Evolutionary conservation across 2,888 invertebrate species (phyloP).

Genomic region (Polydrusus pterygomalis): DNA sequence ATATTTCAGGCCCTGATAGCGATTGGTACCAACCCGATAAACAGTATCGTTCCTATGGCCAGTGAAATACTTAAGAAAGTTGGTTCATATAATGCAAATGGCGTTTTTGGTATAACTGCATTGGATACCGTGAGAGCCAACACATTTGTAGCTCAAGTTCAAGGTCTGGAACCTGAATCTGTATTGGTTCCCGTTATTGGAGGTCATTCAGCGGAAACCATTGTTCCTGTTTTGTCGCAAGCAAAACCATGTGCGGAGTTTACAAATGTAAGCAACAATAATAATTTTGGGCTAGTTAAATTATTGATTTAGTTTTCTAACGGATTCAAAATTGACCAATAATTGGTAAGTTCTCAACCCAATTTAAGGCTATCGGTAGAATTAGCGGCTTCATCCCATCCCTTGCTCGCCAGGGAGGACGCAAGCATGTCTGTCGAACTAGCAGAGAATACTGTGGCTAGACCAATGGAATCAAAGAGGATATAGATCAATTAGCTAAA

Average conservation of each 20-base stretch:
- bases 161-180: conserved; percentile 78
- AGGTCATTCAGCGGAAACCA: conserved; percentile 84
- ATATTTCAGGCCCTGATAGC: conserved; percentile 71
- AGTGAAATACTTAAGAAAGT: conserved; percentile 79
- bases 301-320: too few species aligned
- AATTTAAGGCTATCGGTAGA: too few species aligned
- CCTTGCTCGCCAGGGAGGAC: too few species aligned
- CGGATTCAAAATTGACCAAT: too few species aligned
- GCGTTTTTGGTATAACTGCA: conserved; percentile 84
- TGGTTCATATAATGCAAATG: conserved; percentile 78
- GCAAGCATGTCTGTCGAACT: too few species aligned
- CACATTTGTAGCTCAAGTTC: conserved; percentile 80
- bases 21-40: conserved; percentile 75
- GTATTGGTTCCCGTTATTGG: conserved; percentile 85
- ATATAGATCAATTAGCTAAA: too few species aligned
- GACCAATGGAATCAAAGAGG: too few species aligned
- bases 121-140: conserved; percentile 84
- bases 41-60: conserved; percentile 82
- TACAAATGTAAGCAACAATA: conserved; percentile 61
- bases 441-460: too few species aligned
- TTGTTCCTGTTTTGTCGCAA: conserved; percentile 86
- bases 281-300: too few species aligned
- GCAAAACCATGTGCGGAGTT: conserved; percentile 73
- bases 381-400: too few species aligned
- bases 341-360: too few species aligned